Percentiles rank a stretch among this genome's conserved stretches.
Evolutionary conservation across 2,113 vertebrate species (phyloP).

Genomic region (Eurypyga helias): DNA sequence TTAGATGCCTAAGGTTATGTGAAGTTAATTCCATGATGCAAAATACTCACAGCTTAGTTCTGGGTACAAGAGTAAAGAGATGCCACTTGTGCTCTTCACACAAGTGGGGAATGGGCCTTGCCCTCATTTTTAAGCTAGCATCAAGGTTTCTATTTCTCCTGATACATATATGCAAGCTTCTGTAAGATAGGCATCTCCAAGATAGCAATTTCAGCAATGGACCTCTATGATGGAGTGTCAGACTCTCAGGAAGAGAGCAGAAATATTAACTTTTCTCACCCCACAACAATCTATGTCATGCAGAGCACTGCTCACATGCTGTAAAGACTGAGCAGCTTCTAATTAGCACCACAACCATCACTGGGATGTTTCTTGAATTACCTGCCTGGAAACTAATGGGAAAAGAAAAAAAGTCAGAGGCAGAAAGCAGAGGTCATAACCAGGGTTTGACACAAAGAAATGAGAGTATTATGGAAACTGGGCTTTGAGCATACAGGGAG

Average conservation of each 20-base stretch:
- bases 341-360: not conserved
- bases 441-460: not conserved
- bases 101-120: not conserved
- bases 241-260: not conserved
- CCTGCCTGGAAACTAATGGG: not conserved
- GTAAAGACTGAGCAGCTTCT: not conserved
- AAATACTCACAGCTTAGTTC: not conserved
- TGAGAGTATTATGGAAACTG: not conserved
- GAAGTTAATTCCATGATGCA: not conserved
- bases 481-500: not conserved
- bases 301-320: not conserved
- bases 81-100: not conserved
- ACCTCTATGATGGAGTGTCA: not conserved
- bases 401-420: not conserved
- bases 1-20: not conserved
- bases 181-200: not conserved
- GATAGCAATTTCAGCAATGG: not conserved
- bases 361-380: not conserved
- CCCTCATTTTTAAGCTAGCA: not conserved
- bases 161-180: not conserved
- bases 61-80: not conserved
- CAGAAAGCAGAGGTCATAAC: not conserved
- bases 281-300: not conserved
- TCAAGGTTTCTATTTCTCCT: not conserved
- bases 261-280: not conserved